Percentiles rank a stretch among this genome's conserved stretches.
Evolutionary conservation across 2,113 vertebrate species (phyloP).

Genomic region (Irena cyanogastra): DNA sequence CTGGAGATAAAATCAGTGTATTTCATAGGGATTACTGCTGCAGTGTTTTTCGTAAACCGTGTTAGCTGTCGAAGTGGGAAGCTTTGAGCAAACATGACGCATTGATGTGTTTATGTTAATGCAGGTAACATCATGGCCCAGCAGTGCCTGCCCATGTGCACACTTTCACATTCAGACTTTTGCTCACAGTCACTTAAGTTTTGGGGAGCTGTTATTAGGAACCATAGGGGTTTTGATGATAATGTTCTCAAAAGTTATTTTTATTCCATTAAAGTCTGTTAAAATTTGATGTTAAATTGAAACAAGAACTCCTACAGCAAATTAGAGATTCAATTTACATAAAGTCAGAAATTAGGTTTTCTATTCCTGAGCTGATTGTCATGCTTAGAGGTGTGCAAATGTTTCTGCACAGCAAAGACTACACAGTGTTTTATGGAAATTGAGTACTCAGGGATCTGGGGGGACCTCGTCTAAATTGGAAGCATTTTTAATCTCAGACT

Average conservation of each 20-base stretch:
- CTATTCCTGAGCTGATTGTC: neutral
- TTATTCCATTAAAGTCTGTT: neutral
- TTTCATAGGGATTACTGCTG: neutral
- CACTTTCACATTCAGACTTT: neutral
- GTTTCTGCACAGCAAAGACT: neutral
- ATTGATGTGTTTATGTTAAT: rapidly evolving
- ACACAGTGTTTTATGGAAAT: neutral
- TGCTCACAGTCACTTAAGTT: too few species aligned
- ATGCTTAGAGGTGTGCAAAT: neutral
- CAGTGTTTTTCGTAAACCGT: neutral
- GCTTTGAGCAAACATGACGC: neutral
- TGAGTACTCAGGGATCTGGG: neutral
- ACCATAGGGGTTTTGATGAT: neutral
- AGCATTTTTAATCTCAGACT: neutral
- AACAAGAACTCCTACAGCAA: neutral
- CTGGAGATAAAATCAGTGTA: neutral
- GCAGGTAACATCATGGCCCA: rapidly evolving
- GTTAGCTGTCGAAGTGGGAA: neutral
- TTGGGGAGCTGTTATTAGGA: neutral
- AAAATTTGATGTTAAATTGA: neutral
- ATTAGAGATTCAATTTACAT: neutral
- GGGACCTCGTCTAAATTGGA: neutral
- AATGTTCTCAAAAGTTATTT: neutral
- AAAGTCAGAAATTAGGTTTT: neutral
- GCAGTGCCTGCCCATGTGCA: rapidly evolving